These are phyloP conservation scores for Eulemur mongoz DNA, from an alignment of 2,797 vertebrate genomes.

Conservation along the genomic window DNA sequence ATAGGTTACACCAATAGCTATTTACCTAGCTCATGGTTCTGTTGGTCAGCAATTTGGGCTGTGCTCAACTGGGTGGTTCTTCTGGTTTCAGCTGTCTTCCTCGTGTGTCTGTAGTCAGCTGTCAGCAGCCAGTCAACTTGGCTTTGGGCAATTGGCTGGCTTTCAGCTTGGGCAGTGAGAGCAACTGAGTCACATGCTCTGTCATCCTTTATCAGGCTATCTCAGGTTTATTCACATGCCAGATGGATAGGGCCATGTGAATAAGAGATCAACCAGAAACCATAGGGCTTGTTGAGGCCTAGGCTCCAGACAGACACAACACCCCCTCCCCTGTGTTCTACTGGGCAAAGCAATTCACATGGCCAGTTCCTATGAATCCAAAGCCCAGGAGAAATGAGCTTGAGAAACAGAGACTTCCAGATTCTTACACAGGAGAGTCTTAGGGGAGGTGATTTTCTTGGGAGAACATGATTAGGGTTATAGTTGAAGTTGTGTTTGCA, in stretches of 20 bases:
- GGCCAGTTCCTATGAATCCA: not conserved
- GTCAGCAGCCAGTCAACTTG: not conserved
- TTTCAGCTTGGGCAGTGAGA: not conserved
- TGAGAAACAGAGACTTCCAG: not conserved
- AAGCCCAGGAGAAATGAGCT: not conserved
- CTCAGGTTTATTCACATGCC: not conserved
- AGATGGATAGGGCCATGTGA: not conserved
- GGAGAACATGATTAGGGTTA: not conserved
- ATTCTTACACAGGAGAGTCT: not conserved
- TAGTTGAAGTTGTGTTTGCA: not conserved
- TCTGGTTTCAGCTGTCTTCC: not conserved
- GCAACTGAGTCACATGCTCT: not conserved
- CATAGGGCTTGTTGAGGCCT: not conserved
- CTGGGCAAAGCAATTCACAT: not conserved
- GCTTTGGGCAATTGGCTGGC: not conserved
- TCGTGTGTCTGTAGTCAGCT: not conserved
- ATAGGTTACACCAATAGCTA: not conserved
- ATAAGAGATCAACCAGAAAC: not conserved
- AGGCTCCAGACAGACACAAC: not conserved
- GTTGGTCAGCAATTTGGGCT: not conserved
- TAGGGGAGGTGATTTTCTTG: not conserved
- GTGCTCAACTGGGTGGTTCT: not conserved
- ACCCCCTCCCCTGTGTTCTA: not conserved
- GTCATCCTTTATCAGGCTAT: not conserved
- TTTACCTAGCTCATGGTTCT: not conserved